Base-by-base conservation (phyloP, 2,797 vertebrate species). In the Clarias fuscus region DNA sequence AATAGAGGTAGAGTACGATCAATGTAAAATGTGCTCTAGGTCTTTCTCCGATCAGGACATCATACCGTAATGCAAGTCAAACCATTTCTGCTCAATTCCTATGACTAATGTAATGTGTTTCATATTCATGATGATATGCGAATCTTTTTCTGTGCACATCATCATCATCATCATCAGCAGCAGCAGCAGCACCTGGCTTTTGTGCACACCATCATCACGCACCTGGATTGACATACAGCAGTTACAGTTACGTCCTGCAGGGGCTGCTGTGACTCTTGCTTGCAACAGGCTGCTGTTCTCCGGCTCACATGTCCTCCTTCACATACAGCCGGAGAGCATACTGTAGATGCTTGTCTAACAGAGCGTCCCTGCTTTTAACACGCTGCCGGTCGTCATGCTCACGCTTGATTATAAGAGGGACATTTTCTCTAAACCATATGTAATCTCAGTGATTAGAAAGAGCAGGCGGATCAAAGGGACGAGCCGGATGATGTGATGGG, bases 241-340 rank as follows among this genome's bases (percentile, higher is more conserved):
- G 18, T 90, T 86, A 80, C 73, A 22, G 13, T 15, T 62, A 18
- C 15, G 27, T 75, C 89, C 91, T 92, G 91, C 91, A 92, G 91
- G 91, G 89, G 91, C 89, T 90, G 91, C 91, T 92, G 91, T 91
- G 89, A 88, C 59, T 87, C 89, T 89, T 84, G 70, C 61, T 48
- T 77, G 75, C 27, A 37, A 78, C 37, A 48, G 77, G 72, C 81
- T 83, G 61, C 0, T 14, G 83, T 71, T 33, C 20, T 75, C 65
- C 7, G 8, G n/a, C 22, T 48, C 48, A 61, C 27, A 7, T 73
- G 86, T 84, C 22, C 72, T 61, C 83, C 62, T 71, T 70, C 33
- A 67, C 27, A 61, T 85, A 27, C 27, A 64, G 22, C 22, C 15
- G 59, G 43, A 43, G 43, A 43, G 43, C 48, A 48, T 13, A 13